A percentile compares a stretch with the other conserved stretches of the same genome.
phyloP scores from a whole-genome alignment of 1,140 invertebrate genomes.

The Arion vulgaris region DNA sequence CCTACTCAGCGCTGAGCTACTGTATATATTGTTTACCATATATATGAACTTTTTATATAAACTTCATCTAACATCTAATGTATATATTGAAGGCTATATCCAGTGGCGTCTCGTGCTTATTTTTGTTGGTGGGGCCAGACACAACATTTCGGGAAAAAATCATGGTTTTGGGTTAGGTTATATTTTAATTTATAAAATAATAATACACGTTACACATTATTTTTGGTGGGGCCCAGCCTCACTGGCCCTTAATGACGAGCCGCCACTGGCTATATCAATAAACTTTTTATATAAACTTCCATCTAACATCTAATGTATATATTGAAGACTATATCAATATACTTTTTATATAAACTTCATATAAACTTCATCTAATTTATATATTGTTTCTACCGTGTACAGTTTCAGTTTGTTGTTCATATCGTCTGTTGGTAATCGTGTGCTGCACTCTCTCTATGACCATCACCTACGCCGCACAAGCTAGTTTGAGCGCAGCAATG shows the following conservation, averaged over 20 bases:
- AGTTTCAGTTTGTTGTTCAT: slow-evolving; percentile 34
- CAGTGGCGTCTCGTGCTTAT: too few species aligned
- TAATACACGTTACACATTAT: too few species aligned
- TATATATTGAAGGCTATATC: too few species aligned
- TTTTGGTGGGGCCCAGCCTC: too few species aligned
- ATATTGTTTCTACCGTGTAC: neutral
- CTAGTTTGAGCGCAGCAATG: slow-evolving; percentile 40
- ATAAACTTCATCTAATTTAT: neutral
- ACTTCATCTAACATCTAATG: neutral
- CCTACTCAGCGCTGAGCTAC: too few species aligned
- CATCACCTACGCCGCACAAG: slow-evolving; percentile 37
- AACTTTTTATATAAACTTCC: neutral
- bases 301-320: neutral
- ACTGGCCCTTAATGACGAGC: too few species aligned
- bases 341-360: neutral
- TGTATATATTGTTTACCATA: too few species aligned
- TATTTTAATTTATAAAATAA: too few species aligned
- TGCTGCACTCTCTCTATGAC: slow-evolving; percentile 30
- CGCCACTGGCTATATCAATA: neutral
- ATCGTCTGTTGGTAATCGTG: slow-evolving; percentile 23
- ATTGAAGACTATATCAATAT: too few species aligned
- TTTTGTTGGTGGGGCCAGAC: too few species aligned
- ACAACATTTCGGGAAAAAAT: too few species aligned
- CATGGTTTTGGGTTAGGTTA: too few species aligned
- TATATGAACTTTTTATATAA: neutral